phyloP scores from a whole-genome alignment of 2,888 invertebrate genomes.

The Cataglyphis cursor region DNA sequence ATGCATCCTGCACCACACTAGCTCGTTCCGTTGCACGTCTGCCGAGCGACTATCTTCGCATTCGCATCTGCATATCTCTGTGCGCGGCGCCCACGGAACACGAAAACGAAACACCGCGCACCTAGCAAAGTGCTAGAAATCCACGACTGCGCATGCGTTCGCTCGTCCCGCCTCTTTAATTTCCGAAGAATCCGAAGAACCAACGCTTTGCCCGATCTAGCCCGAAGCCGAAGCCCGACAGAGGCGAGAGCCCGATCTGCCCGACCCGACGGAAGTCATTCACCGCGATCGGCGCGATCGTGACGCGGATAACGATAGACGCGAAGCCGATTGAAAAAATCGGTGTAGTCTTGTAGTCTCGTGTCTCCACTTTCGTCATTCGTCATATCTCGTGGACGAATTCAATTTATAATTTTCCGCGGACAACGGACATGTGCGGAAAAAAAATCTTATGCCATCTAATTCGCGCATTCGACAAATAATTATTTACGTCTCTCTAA shows the following conservation, averaged over 20 bases:
- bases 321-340: conserved; percentile 29
- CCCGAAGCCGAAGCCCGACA: too few relatives aligned
- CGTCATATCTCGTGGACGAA: not conserved
- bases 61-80: conserved; percentile 47
- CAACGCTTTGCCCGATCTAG: conserved; percentile 45
- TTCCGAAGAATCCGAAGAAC: conserved; percentile 36
- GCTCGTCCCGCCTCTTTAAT: conserved; percentile 68
- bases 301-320: not conserved
- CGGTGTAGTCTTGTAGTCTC: not conserved
- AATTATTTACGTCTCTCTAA: not conserved
- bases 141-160: conserved; percentile 89
- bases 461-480: not conserved
- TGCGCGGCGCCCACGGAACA: conserved; percentile 67
- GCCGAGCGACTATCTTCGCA: conserved; percentile 40
- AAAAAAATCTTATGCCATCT: not conserved
- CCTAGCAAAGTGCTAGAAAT: conserved; percentile 89
- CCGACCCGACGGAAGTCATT: conserved; percentile 10
- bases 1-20: not conserved
- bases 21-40: conserved; percentile 65
- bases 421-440: not conserved
- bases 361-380: too few relatives aligned
- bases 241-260: too few relatives aligned
- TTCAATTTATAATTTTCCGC: conserved; percentile 12
- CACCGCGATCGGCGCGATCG: not conserved
- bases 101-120: conserved; percentile 61